Percentiles rank a stretch among this genome's conserved stretches.
Conservation (phyloP, 2,797 vertebrate genomes). For the Psittacula derbiana region DNA sequence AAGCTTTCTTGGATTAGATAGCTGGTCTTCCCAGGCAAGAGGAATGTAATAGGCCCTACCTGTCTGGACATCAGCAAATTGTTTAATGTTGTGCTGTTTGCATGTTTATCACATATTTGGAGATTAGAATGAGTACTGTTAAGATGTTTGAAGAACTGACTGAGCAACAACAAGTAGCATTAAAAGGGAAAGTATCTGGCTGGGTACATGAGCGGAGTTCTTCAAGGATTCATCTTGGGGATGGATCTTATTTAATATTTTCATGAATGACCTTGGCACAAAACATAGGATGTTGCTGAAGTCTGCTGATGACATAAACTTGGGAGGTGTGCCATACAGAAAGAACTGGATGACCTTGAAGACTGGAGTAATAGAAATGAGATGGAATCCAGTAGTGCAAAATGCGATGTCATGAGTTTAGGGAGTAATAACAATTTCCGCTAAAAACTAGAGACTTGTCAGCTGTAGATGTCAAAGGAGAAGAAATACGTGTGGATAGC, state of each 20-base stretch:
- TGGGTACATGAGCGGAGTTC: background rate
- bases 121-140: background rate
- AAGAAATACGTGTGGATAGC: background rate
- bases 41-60: background rate
- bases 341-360: conserved; percentile 39
- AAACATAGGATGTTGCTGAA: background rate
- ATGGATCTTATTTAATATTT: conserved; percentile 25
- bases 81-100: background rate
- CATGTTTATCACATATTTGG: background rate
- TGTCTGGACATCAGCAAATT: background rate
- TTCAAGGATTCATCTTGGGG: background rate
- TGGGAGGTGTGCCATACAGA: conserved; percentile 6
- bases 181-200: background rate
- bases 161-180: background rate
- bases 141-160: background rate
- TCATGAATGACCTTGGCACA: conserved; percentile 50
- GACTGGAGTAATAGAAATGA: conserved; percentile 15
- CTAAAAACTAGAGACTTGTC: background rate
- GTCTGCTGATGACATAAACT: conserved; percentile 48
- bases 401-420: background rate
- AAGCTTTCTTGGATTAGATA: background rate
- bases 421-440: background rate
- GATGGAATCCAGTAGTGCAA: conserved; percentile 18
- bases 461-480: background rate
- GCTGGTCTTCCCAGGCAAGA: background rate